phyloP scores from a whole-genome alignment of 2,888 invertebrate genomes.

The Hedya salicella region DNA sequence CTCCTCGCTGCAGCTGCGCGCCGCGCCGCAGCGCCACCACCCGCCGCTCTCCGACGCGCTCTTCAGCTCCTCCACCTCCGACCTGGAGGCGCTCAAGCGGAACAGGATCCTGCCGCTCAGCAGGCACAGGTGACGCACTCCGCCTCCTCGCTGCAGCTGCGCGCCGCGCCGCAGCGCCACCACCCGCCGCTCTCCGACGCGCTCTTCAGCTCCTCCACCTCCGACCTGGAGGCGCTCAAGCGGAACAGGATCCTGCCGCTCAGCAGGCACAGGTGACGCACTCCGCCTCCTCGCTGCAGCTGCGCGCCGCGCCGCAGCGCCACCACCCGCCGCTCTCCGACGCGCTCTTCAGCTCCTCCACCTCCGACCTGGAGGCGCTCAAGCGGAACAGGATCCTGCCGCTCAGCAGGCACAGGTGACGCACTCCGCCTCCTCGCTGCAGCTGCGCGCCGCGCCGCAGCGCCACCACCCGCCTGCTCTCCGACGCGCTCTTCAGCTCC shows the following conservation, averaged over 20 bases:
- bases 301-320: slow-evolving; percentile 18
- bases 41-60: slow-evolving; percentile 52
- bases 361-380: slow-evolving; percentile 72
- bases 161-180: no score
- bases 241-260: slow-evolving; percentile 13
- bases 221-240: not conserved
- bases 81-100: slow-evolving; percentile 71
- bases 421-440: no score
- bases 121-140: not conserved
- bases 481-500: no score
- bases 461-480: no score
- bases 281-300: not conserved
- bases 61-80: slow-evolving; percentile 68
- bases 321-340: slow-evolving; percentile 44
- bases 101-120: no score
- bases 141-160: no score
- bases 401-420: not conserved
- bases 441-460: no score
- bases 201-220: slow-evolving; percentile 1
- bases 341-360: slow-evolving; percentile 64
- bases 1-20: not conserved
- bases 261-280: slow-evolving; percentile 10
- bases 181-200: no score
- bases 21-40: slow-evolving; percentile 12
- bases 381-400: no score